Percentiles rank a stretch among this genome's conserved stretches.
Conservation (phyloP, 2,888 invertebrate species). For the Leistus spinibarbis region DNA sequence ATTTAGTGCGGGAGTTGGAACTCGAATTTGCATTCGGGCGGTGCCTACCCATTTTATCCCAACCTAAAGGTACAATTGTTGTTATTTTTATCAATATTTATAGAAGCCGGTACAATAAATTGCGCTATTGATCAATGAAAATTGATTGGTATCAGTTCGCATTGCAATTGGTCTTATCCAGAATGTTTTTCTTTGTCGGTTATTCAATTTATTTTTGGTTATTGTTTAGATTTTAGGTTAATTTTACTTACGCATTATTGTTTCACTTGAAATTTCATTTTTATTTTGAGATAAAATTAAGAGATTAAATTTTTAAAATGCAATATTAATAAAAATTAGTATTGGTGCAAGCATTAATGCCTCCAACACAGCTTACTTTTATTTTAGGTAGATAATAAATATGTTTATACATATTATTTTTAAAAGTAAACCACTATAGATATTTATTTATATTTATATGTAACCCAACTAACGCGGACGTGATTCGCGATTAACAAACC, state of each 20-base stretch:
- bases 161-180: neutral
- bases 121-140: neutral
- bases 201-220: neutral
- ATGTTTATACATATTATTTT: too few relatives aligned
- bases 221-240: too few relatives aligned
- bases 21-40: conserved; percentile 21
- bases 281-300: too few relatives aligned
- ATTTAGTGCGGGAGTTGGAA: neutral
- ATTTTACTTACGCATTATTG: too few relatives aligned
- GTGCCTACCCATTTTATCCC: conserved; percentile 20
- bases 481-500: neutral
- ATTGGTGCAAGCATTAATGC: too few relatives aligned
- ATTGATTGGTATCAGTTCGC: neutral
- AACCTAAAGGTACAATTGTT: conserved; percentile 9
- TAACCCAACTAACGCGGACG: neutral
- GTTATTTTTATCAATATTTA: neutral
- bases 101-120: neutral
- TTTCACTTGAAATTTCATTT: neutral
- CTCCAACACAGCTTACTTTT: too few relatives aligned
- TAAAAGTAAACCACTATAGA: too few relatives aligned
- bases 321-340: too few relatives aligned
- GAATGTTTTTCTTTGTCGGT: neutral
- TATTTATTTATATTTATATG: too few relatives aligned
- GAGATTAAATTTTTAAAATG: too few relatives aligned
- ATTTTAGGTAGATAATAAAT: too few relatives aligned